Conservation (phyloP, 2,113 vertebrate genomes). For the Megalops atlanticus region DNA sequence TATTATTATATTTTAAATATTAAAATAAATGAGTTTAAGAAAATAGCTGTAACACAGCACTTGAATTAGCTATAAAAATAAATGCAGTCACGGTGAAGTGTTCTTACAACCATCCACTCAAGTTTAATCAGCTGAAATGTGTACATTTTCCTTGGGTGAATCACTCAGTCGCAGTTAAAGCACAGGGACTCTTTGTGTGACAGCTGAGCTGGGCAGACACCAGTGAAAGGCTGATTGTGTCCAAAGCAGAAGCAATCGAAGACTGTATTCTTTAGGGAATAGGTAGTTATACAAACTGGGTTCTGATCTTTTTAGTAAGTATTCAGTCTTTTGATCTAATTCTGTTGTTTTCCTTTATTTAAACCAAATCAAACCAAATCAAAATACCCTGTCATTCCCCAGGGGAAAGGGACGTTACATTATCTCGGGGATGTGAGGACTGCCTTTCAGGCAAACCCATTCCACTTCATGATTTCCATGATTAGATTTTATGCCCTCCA, state of each 20-base stretch:
- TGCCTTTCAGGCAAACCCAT: slow-evolving; percentile 15
- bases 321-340: slow-evolving; percentile 14
- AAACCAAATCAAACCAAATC: slow-evolving; percentile 43
- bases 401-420: slow-evolving; percentile 35
- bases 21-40: too few species aligned
- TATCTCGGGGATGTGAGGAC: slow-evolving; percentile 37
- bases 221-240: not conserved
- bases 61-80: too few species aligned
- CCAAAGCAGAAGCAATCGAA: not conserved
- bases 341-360: not conserved
- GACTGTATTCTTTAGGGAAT: not conserved
- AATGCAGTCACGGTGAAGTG: not conserved
- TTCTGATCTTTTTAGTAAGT: slow-evolving; percentile 10
- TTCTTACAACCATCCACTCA: too few species aligned
- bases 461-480: not conserved
- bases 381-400: slow-evolving; percentile 41
- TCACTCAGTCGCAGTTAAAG: not conserved
- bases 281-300: slow-evolving; percentile 6
- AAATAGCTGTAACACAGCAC: too few species aligned
- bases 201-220: not conserved
- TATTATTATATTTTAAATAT: too few species aligned
- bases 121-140: not conserved
- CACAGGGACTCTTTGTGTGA: not conserved
- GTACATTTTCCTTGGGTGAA: not conserved
- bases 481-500: slow-evolving; percentile 48